Percentiles rank a stretch among this genome's conserved stretches.
phyloP scores from a whole-genome alignment of 37 sponge, comb jelly and placozoan genomes.

The Geodia barretti region DNA sequence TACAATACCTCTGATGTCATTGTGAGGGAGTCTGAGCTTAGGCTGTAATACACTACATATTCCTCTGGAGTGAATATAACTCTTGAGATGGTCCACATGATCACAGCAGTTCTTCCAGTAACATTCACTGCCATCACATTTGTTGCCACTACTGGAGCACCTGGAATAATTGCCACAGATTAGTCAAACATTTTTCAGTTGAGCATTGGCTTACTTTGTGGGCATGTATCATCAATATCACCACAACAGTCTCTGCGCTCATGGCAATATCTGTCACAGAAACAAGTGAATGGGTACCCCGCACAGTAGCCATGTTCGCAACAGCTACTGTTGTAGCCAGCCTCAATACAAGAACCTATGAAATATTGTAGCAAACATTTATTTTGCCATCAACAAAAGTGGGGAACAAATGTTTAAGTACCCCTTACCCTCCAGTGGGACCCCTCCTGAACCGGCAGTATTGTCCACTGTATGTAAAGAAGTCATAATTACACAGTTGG shows the following conservation, averaged over 20 bases:
- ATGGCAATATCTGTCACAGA: conserved; percentile 3
- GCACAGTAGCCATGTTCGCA: neutral
- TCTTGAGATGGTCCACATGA: no score
- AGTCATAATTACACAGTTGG: neutral
- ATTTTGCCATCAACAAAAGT: neutral
- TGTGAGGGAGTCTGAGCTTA: no score
- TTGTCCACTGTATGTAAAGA: neutral
- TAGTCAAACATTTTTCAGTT: no score
- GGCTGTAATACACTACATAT: no score
- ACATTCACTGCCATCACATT: no score
- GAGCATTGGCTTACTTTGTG: no score
- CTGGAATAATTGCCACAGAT: no score
- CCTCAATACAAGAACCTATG: conserved; percentile 28
- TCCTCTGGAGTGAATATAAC: no score
- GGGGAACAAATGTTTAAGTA: neutral
- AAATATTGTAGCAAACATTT: neutral
- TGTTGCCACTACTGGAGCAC: no score
- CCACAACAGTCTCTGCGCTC: conserved; percentile 14
- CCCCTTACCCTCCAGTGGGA: neutral
- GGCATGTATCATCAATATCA: conserved; percentile 2
- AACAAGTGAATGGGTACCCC: conserved; percentile 20
- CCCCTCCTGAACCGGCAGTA: neutral
- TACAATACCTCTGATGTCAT: no score
- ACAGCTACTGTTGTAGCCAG: conserved; percentile 21
- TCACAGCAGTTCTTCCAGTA: no score